phyloP scores from a whole-genome alignment of 1,140 invertebrate species.

The Paraescarpia echinospica region DNA sequence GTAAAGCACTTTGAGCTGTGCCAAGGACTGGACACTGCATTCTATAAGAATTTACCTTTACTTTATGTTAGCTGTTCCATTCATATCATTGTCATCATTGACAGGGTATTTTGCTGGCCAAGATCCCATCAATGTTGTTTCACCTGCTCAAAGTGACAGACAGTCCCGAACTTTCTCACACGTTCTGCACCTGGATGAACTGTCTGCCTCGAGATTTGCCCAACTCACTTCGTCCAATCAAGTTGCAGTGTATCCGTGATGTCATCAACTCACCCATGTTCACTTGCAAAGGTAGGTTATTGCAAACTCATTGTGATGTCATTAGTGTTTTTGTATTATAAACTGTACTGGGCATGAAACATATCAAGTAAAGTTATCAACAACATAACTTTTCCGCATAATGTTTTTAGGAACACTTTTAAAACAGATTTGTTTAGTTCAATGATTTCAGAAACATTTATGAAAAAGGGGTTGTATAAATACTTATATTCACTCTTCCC shows the following conservation, averaged over 20 bases:
- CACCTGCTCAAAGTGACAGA: conserved; percentile 64
- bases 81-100: conserved; percentile 23
- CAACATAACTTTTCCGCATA: too few species aligned
- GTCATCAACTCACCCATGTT: conserved; percentile 73
- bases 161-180: conserved; percentile 68
- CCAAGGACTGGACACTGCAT: too few species aligned
- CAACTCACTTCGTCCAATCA: conserved; percentile 69
- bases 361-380: not conserved
- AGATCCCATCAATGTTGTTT: conserved; percentile 26
- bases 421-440: too few species aligned
- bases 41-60: too few species aligned
- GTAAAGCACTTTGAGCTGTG: too few species aligned
- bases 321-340: not conserved
- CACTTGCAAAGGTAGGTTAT: conserved; percentile 64
- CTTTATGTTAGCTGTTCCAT: too few species aligned
- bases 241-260: conserved; percentile 73
- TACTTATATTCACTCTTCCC: too few species aligned
- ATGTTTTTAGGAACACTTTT: too few species aligned
- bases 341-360: not conserved
- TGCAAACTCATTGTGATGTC: not conserved
- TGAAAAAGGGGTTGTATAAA: too few species aligned
- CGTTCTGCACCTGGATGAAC: conserved; percentile 71
- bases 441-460: too few species aligned
- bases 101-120: conserved; percentile 66
- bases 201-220: conserved; percentile 62